Evolutionary conservation across 2,888 invertebrate species (phyloP).

Genomic region (Dynastes tityus): DNA sequence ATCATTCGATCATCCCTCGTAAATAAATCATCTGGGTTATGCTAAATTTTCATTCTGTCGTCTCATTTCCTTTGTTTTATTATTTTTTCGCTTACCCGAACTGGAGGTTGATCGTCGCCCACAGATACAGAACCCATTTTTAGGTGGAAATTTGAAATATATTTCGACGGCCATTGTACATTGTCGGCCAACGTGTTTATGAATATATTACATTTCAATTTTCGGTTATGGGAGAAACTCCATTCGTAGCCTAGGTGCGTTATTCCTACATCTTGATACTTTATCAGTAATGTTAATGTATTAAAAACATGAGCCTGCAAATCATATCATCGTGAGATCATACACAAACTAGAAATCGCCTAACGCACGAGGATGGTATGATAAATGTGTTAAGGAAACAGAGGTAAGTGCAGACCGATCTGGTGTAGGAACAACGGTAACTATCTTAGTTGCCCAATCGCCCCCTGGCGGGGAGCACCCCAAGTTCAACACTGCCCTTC

Average conservation of each 20-base stretch:
- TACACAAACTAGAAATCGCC: no score
- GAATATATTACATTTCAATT: slow-evolving; percentile 62
- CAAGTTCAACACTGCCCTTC: no score
- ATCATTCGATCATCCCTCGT: no score
- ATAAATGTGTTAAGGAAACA: no score
- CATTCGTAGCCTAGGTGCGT: slow-evolving; percentile 66
- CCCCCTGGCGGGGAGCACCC: no score
- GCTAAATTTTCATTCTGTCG: no score
- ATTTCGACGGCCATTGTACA: slow-evolving; percentile 57
- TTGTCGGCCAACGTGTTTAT: slow-evolving; percentile 59
- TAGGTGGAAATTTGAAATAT: slow-evolving; percentile 55
- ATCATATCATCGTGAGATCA: background rate
- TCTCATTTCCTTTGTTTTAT: no score
- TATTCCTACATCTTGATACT: slow-evolving; percentile 62
- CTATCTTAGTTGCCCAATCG: no score
- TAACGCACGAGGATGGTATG: no score
- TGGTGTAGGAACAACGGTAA: no score
- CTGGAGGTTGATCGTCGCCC: slow-evolving; percentile 62
- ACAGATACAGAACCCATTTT: slow-evolving; percentile 63
- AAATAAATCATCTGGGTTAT: no score
- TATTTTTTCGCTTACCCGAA: slow-evolving; percentile 23
- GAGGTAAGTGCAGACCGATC: no score
- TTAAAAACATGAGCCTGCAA: slow-evolving; percentile 59
- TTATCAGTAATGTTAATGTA: slow-evolving; percentile 64
- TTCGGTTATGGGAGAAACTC: slow-evolving; percentile 65